phyloP scores from a whole-genome alignment of 1,140 invertebrate species.

The Drepana arcuata region DNA sequence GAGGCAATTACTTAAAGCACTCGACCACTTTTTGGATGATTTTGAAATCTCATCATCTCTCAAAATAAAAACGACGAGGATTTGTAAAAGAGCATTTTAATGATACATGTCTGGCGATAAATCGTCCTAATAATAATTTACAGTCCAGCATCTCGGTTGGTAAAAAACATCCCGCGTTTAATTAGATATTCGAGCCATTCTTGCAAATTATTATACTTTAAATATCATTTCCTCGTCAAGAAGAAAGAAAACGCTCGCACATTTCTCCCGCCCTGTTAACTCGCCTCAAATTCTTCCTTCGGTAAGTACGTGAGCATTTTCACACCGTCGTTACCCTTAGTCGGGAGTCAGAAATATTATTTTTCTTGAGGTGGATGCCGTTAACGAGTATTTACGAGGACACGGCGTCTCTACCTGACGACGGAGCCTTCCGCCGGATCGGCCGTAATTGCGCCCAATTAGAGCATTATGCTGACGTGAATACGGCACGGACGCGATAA shows the following conservation, averaged over 20 bases:
- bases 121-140: too few species aligned
- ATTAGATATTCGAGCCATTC: too few species aligned
- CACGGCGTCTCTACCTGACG: slow-evolving; percentile 57
- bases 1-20: too few species aligned
- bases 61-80: too few species aligned
- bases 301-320: slow-evolving; percentile 49
- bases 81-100: too few species aligned
- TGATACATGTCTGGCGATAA: too few species aligned
- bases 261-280: slow-evolving; percentile 43
- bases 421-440: slow-evolving; percentile 47
- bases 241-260: slow-evolving; percentile 26
- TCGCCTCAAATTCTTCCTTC: slow-evolving; percentile 43
- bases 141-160: too few species aligned
- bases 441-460: slow-evolving; percentile 66
- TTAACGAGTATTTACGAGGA: slow-evolving; percentile 69
- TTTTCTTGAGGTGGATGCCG: slow-evolving; percentile 56
- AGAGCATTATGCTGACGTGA: slow-evolving; percentile 69
- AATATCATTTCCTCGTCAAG: slow-evolving; percentile 31
- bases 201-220: slow-evolving; percentile 12
- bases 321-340: slow-evolving; percentile 45
- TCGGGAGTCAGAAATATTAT: slow-evolving; percentile 58
- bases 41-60: too few species aligned
- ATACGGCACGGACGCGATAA: slow-evolving; percentile 59
- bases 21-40: too few species aligned
- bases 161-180: too few species aligned